Base-by-base conservation (phyloP, 2,797 vertebrate genomes). In the Pachyuromys duprasi region DNA sequence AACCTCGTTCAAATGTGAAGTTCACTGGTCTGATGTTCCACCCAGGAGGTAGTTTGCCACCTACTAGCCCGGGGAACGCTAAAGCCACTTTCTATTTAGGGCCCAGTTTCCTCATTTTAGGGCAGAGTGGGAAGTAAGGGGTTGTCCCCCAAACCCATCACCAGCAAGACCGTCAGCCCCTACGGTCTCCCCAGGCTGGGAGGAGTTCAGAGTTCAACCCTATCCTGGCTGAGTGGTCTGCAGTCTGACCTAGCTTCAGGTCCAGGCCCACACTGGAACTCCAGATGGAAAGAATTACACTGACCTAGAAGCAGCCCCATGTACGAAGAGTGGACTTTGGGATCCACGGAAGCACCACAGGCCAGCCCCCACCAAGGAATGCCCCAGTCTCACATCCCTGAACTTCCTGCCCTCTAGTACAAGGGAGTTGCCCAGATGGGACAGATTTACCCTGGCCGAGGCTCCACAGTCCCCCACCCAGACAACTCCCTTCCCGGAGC, bases 81-180 rank as follows among this genome's bases (percentile, higher is more conserved):
- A 8, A 20, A 81, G 18, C 17, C 26, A 45, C 22, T 3, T 93
- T 15, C 84, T 82, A 8, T 60, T 83, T 84, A 62, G 15, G 62
- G n/a, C 67, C 78, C 93, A 42, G 33, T 91, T 86, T 89, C 79
- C 24, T 82, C 20, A 57, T 72, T 78, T 88, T 82, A 17, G 72
- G 84, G 79, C 28, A 53, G 82, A 75, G 33, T 26, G n/a, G 57
- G 18, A 81, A n/a, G 45, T 26, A 89, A 83, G n/a, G 42, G 36
- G n/a, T 11, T 31, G 24, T 31, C 42, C n/a, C 3, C 31, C 49
- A 36, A n/a, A 5, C 67, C 57, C 24, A 72, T 15, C 92, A 22
- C 22, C 18, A 17, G 36, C 6, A 76, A n/a, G 55, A 88, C 70
- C 4, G 8, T 11, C 36, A 26, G 79, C 28, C 67, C 86, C 57